Base-by-base conservation (phyloP, 1,140 invertebrate genomes). In the Hormaphis cornu region DNA sequence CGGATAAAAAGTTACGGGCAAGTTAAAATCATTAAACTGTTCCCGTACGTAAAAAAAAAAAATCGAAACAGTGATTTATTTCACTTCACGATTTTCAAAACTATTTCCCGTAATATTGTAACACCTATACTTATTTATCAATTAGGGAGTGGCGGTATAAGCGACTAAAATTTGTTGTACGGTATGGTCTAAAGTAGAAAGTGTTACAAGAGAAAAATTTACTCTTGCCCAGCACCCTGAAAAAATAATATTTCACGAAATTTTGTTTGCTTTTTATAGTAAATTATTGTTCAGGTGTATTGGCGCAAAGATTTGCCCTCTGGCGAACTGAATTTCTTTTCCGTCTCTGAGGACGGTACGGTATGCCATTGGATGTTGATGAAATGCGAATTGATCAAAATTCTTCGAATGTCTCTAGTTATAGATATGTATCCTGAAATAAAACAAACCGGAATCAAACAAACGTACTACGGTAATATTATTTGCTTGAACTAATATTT, bases 291-390 rank as follows among this genome's bases (percentile, higher is more conserved):
- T 14, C 72, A 85, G 81, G 79, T 87, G 4, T 80, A 80, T 59
- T 88, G 86, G 86, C 84, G 83, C 35, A 81, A 82, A 22, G 84
- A 88, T 73, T 81, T 87, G 54, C 81, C 82, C 46, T 89, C 91
- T 74, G 88, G 88, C 40, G 91, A 94, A 75, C 82, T 91, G 40
- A 89, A 90, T 59, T 94, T 95, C 79, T 93, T 85, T 77, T 93
- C 91, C 0, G 85, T 93, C 9, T 89, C 90, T 3, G 85, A 87
- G 6, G 92, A 95, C 79, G 91, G 91, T 0, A 83, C 85, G 73
- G 87, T 94, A 70, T 90, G 89, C 70, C 87, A 89, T 72, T 95
- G 92, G 91, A 85, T 90, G 2, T 81, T 95, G 20, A 86, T 91
- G 80, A 90, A 92, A 76, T 90, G 85, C 72, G 86, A 89, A 71